phyloP scores from a whole-genome alignment of 1,140 invertebrate species.

The Mamestra configurata region DNA sequence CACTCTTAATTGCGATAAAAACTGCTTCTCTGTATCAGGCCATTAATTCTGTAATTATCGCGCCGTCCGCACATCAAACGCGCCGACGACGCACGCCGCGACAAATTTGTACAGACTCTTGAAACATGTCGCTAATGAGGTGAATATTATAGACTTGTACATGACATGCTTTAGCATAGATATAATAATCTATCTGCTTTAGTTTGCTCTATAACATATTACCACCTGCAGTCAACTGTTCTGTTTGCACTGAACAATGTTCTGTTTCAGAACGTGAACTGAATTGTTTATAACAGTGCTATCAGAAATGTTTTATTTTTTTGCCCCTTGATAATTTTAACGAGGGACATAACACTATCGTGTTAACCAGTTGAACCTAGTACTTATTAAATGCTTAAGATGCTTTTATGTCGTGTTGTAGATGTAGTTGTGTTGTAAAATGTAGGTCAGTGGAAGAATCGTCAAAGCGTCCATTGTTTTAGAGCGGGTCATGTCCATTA shows the following conservation, averaged over 20 bases:
- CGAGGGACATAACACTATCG: conserved; percentile 1
- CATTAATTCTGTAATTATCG: conserved; percentile 80
- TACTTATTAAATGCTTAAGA: conserved; percentile 14
- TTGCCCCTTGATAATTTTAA: conserved; percentile 45
- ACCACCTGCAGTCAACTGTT: conserved; percentile 1
- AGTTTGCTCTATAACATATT: conserved; percentile 3
- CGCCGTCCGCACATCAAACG: conserved; percentile 73
- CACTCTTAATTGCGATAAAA: conserved; percentile 79
- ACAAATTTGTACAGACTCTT: conserved; percentile 66
- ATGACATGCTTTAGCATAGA: too few species aligned
- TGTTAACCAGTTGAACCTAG: conserved; percentile 7
- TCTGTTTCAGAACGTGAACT: conserved; percentile 16
- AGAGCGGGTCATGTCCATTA: conserved; percentile 43
- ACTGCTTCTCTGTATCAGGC: conserved; percentile 72
- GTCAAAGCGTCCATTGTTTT: conserved; percentile 44
- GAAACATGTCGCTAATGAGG: conserved; percentile 56
- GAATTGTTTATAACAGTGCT: conserved; percentile 28
- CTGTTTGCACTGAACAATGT: conserved; percentile 17
- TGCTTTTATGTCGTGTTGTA: conserved; percentile 43
- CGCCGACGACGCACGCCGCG: conserved; percentile 66
- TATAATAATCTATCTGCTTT: too few species aligned
- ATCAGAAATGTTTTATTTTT: conserved; percentile 31
- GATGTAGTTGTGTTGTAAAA: conserved; percentile 18
- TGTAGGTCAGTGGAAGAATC: conserved; percentile 49
- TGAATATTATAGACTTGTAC: conserved; percentile 27